These are phyloP conservation scores for Vidua chalybeata DNA, from an alignment of 2,113 vertebrate species.

Conservation along the genomic window DNA sequence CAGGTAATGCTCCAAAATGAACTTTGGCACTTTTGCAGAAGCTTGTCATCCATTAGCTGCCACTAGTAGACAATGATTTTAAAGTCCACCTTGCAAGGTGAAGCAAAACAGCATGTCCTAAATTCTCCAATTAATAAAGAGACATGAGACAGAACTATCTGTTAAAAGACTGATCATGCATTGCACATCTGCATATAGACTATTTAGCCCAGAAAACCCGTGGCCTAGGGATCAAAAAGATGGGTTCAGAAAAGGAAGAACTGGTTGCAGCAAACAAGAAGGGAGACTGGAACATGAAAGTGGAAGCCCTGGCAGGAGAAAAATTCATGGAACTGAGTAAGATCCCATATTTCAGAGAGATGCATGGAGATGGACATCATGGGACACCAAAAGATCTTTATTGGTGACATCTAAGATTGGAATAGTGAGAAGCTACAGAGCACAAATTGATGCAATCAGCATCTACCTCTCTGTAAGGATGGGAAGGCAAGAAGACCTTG, in stretches of 20 bases:
- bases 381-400: not conserved
- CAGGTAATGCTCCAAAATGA: not conserved
- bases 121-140: not conserved
- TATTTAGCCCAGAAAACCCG: not conserved
- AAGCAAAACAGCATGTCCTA: not conserved
- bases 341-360: not conserved
- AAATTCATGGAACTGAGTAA: not conserved
- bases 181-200: not conserved
- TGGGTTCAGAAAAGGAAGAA: not conserved
- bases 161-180: not conserved
- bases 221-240: not conserved
- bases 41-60: not conserved
- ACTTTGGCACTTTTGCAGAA: not conserved
- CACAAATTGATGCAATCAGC: not conserved
- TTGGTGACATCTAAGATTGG: not conserved
- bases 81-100: not conserved
- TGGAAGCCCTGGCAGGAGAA: not conserved
- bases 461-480: not conserved
- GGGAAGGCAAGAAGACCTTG: not conserved
- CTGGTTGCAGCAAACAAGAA: not conserved
- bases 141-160: not conserved
- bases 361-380: rapidly evolving
- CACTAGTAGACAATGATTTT: rapidly evolving
- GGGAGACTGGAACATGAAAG: not conserved
- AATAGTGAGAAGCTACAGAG: not conserved